Conservation (phyloP, 2,888 invertebrate species). For the Drosophila mulleri region DNA sequence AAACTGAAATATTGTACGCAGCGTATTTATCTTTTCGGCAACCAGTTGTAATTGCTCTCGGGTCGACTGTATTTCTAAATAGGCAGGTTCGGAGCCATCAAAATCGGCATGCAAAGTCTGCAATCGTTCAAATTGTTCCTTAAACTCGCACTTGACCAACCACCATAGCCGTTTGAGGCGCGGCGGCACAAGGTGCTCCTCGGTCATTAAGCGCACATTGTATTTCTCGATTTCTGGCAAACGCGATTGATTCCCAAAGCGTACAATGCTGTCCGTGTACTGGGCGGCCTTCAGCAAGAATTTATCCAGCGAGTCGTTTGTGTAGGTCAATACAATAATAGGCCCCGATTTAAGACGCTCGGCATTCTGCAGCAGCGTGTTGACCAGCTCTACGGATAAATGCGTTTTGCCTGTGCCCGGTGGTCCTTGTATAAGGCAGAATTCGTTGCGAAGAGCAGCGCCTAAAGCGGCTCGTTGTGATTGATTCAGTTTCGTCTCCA, state of each 20-base stretch:
- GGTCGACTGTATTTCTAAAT: slow-evolving; percentile 68
- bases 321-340: slow-evolving; percentile 92
- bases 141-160: slow-evolving; percentile 75
- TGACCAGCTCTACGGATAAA: slow-evolving; percentile 91
- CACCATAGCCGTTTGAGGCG: slow-evolving; percentile 78
- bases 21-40: slow-evolving; percentile 85
- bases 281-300: slow-evolving; percentile 90
- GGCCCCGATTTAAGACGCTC: slow-evolving; percentile 84
- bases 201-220: slow-evolving; percentile 82
- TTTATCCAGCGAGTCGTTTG: slow-evolving; percentile 95
- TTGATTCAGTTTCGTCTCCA: slow-evolving; percentile 86
- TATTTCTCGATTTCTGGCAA: slow-evolving; percentile 86
- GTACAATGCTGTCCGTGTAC: slow-evolving; percentile 87
- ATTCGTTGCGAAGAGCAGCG: slow-evolving; percentile 89
- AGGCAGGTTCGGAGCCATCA: slow-evolving; percentile 81
- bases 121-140: slow-evolving; percentile 73
- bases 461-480: slow-evolving; percentile 89
- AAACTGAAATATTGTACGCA: slow-evolving; percentile 87
- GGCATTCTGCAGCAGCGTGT: slow-evolving; percentile 88
- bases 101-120: slow-evolving; percentile 77
- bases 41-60: slow-evolving; percentile 70
- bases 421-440: slow-evolving; percentile 93
- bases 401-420: slow-evolving; percentile 95
- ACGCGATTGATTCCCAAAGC: slow-evolving; percentile 90
- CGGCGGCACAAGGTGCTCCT: slow-evolving; percentile 56